Evolutionary conservation across 2,797 vertebrate species (phyloP).

Genomic region (Enteromius mattozi): DNA sequence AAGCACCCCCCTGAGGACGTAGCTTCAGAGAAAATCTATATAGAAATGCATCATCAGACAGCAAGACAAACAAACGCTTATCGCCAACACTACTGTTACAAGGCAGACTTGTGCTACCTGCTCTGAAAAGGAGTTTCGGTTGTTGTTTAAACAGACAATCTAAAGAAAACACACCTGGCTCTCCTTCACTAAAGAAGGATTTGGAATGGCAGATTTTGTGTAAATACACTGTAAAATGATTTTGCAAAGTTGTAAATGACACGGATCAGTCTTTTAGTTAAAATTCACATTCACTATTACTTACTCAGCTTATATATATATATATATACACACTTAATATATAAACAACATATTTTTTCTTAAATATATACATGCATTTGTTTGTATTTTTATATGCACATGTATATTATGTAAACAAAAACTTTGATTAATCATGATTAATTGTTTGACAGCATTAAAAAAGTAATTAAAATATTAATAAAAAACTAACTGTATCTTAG

Average conservation of each 20-base stretch:
- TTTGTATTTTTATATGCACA: too few relatives aligned
- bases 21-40: constrained; percentile 51
- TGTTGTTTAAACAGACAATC: constrained; percentile 35
- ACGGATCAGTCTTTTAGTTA: background rate
- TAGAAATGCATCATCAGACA: constrained; percentile 50
- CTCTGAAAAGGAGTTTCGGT: constrained; percentile 9
- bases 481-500: background rate
- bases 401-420: too few relatives aligned
- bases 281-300: background rate
- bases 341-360: too few relatives aligned
- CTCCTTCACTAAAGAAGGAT: constrained; percentile 66
- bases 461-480: background rate
- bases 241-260: background rate
- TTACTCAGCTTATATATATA: background rate
- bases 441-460: too few relatives aligned
- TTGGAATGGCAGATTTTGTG: constrained; percentile 53
- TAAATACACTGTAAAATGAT: constrained; percentile 2
- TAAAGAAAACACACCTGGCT: constrained; percentile 22
- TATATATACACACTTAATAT: too few relatives aligned
- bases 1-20: constrained; percentile 52
- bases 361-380: too few relatives aligned
- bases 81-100: constrained; percentile 1
- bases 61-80: constrained; percentile 45
- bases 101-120: constrained; percentile 2
- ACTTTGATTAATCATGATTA: too few relatives aligned